phyloP scores from a whole-genome alignment of 1,140 invertebrate species.

The Pristionchus pacificus region DNA sequence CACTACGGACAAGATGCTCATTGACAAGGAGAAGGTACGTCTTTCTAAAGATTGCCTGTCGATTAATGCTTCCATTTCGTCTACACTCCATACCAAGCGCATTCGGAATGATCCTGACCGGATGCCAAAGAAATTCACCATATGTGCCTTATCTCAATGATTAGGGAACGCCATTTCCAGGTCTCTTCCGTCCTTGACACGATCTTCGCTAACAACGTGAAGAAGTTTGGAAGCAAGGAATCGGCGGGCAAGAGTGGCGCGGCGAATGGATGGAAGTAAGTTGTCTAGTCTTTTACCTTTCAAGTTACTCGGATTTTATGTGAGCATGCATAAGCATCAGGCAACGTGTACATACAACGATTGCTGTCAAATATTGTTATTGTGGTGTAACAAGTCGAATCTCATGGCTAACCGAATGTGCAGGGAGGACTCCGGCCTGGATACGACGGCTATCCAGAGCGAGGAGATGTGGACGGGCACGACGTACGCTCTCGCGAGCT shows the following conservation, averaged over 20 bases:
- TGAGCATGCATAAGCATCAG: no score
- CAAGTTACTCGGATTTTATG: no score
- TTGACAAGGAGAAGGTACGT: neutral
- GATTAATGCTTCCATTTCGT: no score
- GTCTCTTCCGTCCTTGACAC: neutral
- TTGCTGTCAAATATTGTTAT: no score
- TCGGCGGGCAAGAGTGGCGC: neutral
- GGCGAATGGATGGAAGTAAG: neutral
- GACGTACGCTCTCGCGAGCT: constrained; percentile 75
- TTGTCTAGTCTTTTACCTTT: neutral
- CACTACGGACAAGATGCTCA: neutral
- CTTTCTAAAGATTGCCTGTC: no score
- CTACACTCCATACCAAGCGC: no score
- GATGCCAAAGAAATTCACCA: no score
- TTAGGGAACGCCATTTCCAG: neutral
- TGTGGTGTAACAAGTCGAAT: no score
- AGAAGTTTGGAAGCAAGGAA: neutral
- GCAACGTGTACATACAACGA: neutral
- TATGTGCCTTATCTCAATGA: no score
- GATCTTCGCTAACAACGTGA: neutral
- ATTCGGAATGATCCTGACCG: no score
- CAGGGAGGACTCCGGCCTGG: constrained; percentile 59
- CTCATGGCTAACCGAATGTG: neutral
- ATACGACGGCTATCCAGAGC: constrained; percentile 74
- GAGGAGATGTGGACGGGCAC: constrained; percentile 88